Evolutionary conservation across 2,113 vertebrate species (phyloP).

Genomic region (Vireo altiloquus): DNA sequence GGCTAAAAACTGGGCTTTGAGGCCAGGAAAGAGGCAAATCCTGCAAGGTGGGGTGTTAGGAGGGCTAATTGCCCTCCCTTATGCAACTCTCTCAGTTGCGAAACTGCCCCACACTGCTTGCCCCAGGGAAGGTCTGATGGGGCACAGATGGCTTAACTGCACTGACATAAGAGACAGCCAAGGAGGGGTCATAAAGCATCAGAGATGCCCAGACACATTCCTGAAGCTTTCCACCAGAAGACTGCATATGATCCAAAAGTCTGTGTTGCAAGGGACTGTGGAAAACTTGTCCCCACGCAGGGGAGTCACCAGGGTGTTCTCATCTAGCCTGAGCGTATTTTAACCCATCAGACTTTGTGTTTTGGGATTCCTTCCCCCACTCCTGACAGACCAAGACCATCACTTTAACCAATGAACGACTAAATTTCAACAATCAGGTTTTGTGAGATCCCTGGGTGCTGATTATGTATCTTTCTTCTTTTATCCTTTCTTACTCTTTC

Average conservation of each 20-base stretch:
- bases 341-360: not conserved
- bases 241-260: not conserved
- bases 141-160: not conserved
- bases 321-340: not conserved
- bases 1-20: not conserved
- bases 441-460: no score
- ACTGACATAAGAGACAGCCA: no score
- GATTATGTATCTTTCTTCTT: not conserved
- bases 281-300: not conserved
- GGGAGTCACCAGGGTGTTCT: not conserved
- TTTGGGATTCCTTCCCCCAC: not conserved
- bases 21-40: not conserved
- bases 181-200: not conserved
- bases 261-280: fast-evolving
- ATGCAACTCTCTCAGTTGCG: not conserved
- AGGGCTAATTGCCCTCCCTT: not conserved
- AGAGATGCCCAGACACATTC: not conserved
- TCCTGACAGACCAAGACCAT: not conserved
- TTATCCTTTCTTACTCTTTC: not conserved
- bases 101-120: fast-evolving
- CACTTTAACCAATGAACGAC: not conserved
- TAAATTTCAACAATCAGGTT: not conserved
- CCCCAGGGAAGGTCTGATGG: not conserved
- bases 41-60: not conserved
- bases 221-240: not conserved